Percentiles rank a stretch among this genome's conserved stretches.
phyloP scores from a whole-genome alignment of 2,797 vertebrate genomes.

The Anguilla marmorata region DNA sequence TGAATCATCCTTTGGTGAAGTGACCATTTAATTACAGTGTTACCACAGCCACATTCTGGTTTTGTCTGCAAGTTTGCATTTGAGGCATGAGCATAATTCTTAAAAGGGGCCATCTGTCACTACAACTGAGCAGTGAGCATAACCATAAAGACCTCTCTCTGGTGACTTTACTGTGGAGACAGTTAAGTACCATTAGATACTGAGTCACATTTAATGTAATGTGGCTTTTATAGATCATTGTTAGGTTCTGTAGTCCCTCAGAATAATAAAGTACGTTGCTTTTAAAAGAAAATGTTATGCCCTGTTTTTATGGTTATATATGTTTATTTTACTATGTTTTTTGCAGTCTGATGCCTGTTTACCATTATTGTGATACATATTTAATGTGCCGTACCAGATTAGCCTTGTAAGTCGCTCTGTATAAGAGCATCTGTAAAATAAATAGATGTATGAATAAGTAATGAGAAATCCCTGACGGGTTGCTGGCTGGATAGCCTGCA shows the following conservation, averaged over 20 bases:
- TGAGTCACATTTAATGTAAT: not conserved
- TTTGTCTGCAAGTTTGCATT: not conserved
- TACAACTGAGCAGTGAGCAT: not conserved
- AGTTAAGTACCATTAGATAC: not conserved
- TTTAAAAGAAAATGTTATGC: not conserved
- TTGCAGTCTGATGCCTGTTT: not conserved
- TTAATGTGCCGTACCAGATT: not conserved
- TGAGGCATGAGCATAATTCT: not conserved
- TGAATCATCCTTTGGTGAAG: not conserved
- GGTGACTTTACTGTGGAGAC: not conserved
- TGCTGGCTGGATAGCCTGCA: not conserved
- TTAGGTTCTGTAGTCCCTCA: not conserved
- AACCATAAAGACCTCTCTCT: not conserved
- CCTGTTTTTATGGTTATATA: not conserved
- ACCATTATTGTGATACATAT: not conserved
- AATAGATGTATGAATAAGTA: not conserved
- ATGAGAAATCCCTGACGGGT: not conserved
- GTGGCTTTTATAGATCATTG: constrained; percentile 5
- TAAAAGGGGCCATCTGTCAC: not conserved
- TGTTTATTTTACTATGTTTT: not conserved
- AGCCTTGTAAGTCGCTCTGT: not conserved
- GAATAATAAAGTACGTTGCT: not conserved
- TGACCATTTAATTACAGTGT: not conserved
- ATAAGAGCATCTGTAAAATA: not conserved
- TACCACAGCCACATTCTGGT: not conserved